phyloP scores from a whole-genome alignment of 1,140 invertebrate species.

The Globodera rostochiensis region DNA sequence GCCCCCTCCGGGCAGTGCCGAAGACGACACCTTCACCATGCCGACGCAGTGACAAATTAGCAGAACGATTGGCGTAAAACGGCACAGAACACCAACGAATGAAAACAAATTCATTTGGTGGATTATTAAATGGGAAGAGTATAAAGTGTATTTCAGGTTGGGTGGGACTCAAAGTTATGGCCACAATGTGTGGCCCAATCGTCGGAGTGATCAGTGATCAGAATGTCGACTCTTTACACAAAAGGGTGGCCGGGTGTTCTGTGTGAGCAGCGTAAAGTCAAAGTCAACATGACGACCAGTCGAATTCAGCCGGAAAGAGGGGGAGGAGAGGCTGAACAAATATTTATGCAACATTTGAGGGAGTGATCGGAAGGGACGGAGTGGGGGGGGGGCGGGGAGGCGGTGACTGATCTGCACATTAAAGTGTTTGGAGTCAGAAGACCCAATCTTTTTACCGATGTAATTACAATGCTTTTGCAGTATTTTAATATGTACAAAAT shows the following conservation, averaged over 20 bases:
- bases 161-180: neutral
- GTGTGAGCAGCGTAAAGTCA: neutral
- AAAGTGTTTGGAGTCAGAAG: no score
- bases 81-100: neutral
- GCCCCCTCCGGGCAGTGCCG: no score
- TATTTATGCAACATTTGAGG: no score
- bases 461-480: no score
- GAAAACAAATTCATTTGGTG: neutral
- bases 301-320: neutral
- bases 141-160: neutral
- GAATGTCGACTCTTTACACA: neutral
- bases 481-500: no score
- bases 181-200: neutral
- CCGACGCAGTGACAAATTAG: neutral
- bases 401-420: no score
- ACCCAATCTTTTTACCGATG: no score
- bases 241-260: neutral
- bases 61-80: neutral
- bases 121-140: neutral
- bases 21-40: neutral
- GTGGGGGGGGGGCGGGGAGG: no score
- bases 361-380: no score
- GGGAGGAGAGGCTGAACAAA: no score
- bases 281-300: neutral
- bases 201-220: neutral